Evolutionary conservation across 30 jellyfish, hydroid and myxozoan species (phyloP).

Genomic region (Sanderia malayensis): DNA sequence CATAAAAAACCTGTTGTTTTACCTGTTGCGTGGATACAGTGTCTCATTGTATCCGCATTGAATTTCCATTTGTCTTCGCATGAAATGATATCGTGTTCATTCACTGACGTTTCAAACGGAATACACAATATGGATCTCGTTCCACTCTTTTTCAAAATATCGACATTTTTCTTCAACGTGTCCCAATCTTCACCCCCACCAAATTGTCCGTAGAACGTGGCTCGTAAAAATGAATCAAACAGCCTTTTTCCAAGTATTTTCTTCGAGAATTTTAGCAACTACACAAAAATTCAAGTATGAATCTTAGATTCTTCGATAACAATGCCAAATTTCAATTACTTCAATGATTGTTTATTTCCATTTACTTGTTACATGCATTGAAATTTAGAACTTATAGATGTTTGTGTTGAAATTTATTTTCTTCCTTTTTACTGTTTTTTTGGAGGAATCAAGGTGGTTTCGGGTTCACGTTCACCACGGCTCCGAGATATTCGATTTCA

Average conservation of each 20-base stretch:
- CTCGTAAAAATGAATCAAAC: conserved; percentile 38
- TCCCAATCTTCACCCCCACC: conserved; percentile 80
- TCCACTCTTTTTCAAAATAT: conserved; percentile 36
- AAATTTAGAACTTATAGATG: no score
- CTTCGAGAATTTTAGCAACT: conserved; percentile 50
- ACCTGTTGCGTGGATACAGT: conserved; percentile 73
- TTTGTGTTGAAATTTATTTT: no score
- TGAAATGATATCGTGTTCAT: conserved; percentile 30
- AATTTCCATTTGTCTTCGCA: conserved; percentile 41
- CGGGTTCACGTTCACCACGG: no score
- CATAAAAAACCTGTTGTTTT: no score
- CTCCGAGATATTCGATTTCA: no score
- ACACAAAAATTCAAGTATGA: no score
- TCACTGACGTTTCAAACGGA: conserved; percentile 67
- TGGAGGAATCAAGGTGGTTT: no score
- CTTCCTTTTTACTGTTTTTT: no score
- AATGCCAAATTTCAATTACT: no score
- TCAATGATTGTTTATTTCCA: no score
- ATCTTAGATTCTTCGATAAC: no score
- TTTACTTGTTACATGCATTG: no score
- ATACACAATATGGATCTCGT: conserved; percentile 78
- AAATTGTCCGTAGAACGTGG: conserved; percentile 94
- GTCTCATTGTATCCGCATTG: conserved; percentile 33
- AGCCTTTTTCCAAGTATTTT: conserved; percentile 46
- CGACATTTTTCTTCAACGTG: conserved; percentile 31